Evolutionary conservation across 2,113 vertebrate species (phyloP).

Genomic region (Toxotes jaculatrix): DNA sequence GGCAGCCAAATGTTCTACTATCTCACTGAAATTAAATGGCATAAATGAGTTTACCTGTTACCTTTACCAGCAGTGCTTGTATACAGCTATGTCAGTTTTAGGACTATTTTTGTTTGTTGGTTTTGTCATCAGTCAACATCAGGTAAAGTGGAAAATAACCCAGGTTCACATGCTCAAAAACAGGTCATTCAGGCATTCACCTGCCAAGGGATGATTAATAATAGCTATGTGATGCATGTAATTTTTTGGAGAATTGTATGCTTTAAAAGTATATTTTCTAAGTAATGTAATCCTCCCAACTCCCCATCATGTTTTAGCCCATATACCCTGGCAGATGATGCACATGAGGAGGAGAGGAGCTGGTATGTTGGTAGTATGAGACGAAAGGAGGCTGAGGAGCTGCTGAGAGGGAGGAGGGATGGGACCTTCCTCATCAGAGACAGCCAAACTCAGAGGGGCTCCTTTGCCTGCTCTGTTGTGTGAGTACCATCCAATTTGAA

Average conservation of each 20-base stretch:
- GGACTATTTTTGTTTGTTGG: not conserved
- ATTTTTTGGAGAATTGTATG: not conserved
- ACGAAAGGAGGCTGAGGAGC: slow-evolving; percentile 92
- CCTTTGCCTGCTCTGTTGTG: slow-evolving; percentile 98
- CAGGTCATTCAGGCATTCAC: not conserved
- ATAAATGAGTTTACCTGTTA: not conserved
- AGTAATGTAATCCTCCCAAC: not conserved
- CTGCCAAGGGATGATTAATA: no score
- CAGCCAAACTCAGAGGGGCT: slow-evolving; percentile 94
- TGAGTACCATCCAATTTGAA: slow-evolving; percentile 80
- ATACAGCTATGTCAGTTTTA: not conserved
- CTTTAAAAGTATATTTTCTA: not conserved
- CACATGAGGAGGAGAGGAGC: slow-evolving; percentile 91
- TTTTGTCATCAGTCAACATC: not conserved
- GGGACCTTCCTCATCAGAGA: slow-evolving; percentile 98
- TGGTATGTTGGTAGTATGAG: slow-evolving; percentile 97
- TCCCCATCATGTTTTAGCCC: slow-evolving; percentile 48
- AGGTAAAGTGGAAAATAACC: not conserved
- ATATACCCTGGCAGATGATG: slow-evolving; percentile 93
- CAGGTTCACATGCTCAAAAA: not conserved
- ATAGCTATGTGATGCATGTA: not conserved
- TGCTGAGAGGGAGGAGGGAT: slow-evolving; percentile 91
- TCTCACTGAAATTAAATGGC: not conserved
- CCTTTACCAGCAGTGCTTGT: not conserved
- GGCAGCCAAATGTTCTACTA: not conserved